phyloP scores from a whole-genome alignment of 2,888 invertebrate genomes.

The Hydropsyche betteni region DNA sequence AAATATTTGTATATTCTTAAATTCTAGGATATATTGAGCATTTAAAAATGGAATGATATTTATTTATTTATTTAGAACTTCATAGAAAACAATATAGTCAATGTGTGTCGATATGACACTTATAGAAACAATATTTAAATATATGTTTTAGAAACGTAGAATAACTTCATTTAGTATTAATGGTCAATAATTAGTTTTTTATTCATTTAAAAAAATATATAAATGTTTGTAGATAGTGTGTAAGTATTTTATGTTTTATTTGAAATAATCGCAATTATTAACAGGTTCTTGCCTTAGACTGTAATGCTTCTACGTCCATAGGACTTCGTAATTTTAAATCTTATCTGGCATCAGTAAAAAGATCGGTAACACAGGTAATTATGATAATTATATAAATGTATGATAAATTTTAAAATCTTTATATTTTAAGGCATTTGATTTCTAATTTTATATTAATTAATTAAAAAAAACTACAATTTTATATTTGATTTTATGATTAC shows the following conservation, averaged over 20 bases:
- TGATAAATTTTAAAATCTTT: conserved; percentile 25
- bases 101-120: not conserved
- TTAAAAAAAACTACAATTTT: too few species aligned
- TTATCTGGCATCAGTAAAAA: conserved; percentile 64
- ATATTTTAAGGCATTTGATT: conserved; percentile 19
- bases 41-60: too few species aligned
- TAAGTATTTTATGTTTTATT: not conserved
- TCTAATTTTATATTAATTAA: too few species aligned
- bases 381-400: not conserved
- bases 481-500: too few species aligned
- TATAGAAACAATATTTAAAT: not conserved
- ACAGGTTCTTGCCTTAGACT: conserved; percentile 64
- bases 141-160: conserved; percentile 5
- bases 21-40: too few species aligned
- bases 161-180: not conserved
- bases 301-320: conserved; percentile 69
- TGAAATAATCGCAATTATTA: conserved; percentile 38
- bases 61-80: too few species aligned
- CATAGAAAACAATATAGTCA: not conserved
- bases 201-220: too few species aligned
- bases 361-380: conserved; percentile 64
- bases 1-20: too few species aligned
- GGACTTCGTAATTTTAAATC: conserved; percentile 70
- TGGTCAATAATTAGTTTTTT: not conserved
- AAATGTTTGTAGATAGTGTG: not conserved